Evolutionary conservation across 2,797 vertebrate genomes (phyloP).

Genomic region (Manis javanica): DNA sequence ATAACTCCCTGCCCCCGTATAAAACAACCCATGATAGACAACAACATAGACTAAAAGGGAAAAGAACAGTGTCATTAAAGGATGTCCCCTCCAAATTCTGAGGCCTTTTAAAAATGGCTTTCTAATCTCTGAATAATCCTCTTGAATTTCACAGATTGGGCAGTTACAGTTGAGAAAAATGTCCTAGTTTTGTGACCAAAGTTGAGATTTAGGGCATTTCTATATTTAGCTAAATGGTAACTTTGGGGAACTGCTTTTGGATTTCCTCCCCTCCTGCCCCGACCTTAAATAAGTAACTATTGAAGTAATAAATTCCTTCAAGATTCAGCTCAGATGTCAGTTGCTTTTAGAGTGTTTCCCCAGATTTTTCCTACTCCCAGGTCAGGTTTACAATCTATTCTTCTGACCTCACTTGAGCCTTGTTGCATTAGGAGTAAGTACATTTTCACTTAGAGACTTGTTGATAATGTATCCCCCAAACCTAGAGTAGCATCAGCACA

Average conservation of each 20-base stretch:
- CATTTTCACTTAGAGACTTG: neutral
- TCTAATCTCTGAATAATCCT: neutral
- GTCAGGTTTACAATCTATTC: neutral
- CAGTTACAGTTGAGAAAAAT: neutral
- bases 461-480: no score
- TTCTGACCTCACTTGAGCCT: neutral
- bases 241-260: neutral
- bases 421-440: neutral
- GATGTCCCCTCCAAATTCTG: neutral
- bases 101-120: neutral
- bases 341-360: neutral
- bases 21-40: neutral
- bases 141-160: neutral
- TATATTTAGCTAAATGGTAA: neutral
- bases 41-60: neutral
- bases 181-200: neutral
- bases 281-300: no score
- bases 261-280: neutral
- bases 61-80: neutral
- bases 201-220: neutral
- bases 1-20: rapidly evolving
- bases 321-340: neutral
- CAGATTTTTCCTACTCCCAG: neutral
- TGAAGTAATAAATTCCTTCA: neutral
- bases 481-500: neutral